phyloP scores from a whole-genome alignment of 2,888 invertebrate species.

The Diadegma fenestrale region DNA sequence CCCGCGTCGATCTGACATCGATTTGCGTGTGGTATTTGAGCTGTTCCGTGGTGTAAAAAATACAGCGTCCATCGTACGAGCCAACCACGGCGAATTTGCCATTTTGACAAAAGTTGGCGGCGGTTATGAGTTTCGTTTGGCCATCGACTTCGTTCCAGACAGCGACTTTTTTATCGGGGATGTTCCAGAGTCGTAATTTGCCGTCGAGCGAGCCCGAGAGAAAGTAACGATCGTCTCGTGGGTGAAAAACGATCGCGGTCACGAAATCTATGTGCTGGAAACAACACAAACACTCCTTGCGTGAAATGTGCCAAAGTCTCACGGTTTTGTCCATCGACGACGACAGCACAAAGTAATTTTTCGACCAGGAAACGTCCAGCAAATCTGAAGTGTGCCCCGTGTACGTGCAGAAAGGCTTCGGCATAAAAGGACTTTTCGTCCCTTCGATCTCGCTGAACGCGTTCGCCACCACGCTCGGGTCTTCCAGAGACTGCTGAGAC shows the following conservation, averaged over 20 bases:
- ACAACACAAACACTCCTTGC: slow-evolving; percentile 98
- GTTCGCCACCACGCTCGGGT: slow-evolving; percentile 86
- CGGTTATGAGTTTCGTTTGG: slow-evolving; percentile 97
- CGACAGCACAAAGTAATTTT: slow-evolving; percentile 98
- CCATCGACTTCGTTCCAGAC: slow-evolving; percentile 99
- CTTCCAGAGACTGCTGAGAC: slow-evolving; percentile 90
- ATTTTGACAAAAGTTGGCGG: slow-evolving; percentile 98
- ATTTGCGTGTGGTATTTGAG: slow-evolving; percentile 99
- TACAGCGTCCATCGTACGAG: slow-evolving; percentile 98
- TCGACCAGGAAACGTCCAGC: slow-evolving; percentile 99
- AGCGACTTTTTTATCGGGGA: slow-evolving; percentile 99
- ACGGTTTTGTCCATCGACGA: slow-evolving; percentile 99
- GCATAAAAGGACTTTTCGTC: slow-evolving; percentile 91
- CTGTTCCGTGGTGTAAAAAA: slow-evolving; percentile 99
- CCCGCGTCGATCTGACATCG: slow-evolving; percentile 97
- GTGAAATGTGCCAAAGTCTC: slow-evolving; percentile 98
- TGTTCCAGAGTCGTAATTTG: slow-evolving; percentile 99
- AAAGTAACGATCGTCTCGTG: slow-evolving; percentile 95
- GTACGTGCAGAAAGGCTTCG: slow-evolving; percentile 96
- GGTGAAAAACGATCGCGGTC: slow-evolving; percentile 99
- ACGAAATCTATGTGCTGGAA: slow-evolving; percentile 99
- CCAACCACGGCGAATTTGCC: slow-evolving; percentile 99
- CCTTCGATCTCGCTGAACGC: slow-evolving; percentile 86
- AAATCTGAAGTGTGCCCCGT: slow-evolving; percentile 98
- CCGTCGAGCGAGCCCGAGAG: slow-evolving; percentile 99